Conservation (phyloP, 2,888 invertebrate species). For the Spodoptera littoralis region DNA sequence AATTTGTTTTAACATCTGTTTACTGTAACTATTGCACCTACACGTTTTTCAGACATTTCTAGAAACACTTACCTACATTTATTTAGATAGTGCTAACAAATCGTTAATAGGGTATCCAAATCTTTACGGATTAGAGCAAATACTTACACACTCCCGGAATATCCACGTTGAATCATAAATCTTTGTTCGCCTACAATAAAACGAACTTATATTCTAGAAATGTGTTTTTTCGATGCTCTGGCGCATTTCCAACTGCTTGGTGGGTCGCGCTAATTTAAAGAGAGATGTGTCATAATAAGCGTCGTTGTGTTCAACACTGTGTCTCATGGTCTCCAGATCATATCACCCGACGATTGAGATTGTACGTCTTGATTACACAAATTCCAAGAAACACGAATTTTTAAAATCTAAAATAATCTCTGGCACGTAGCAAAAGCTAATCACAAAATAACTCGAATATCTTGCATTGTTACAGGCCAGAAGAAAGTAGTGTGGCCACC, state of each 20-base stretch:
- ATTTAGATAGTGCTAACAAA: constrained; percentile 25
- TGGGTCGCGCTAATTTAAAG: constrained; percentile 81
- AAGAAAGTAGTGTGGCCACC: constrained; percentile 97
- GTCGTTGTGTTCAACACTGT: constrained; percentile 72
- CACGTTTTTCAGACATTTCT: constrained; percentile 12
- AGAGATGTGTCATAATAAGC: constrained; percentile 83
- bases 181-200: constrained; percentile 50
- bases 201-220: constrained; percentile 62
- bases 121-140: constrained; percentile 15
- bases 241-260: constrained; percentile 78
- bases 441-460: constrained; percentile 30
- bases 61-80: constrained; percentile 1
- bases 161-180: constrained; percentile 46
- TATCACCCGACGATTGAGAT: constrained; percentile 65
- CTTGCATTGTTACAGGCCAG: constrained; percentile 90
- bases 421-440: constrained; percentile 23
- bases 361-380: constrained; percentile 59
- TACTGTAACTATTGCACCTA: constrained; percentile 6
- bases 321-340: constrained; percentile 67
- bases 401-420: constrained; percentile 37
- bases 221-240: constrained; percentile 76
- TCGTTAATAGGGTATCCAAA: constrained; percentile 14
- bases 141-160: constrained; percentile 31
- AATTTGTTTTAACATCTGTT: constrained; percentile 26
- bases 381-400: constrained; percentile 53